phyloP scores from a whole-genome alignment of 2,797 vertebrate genomes.

The Rhinophrynus dorsalis region DNA sequence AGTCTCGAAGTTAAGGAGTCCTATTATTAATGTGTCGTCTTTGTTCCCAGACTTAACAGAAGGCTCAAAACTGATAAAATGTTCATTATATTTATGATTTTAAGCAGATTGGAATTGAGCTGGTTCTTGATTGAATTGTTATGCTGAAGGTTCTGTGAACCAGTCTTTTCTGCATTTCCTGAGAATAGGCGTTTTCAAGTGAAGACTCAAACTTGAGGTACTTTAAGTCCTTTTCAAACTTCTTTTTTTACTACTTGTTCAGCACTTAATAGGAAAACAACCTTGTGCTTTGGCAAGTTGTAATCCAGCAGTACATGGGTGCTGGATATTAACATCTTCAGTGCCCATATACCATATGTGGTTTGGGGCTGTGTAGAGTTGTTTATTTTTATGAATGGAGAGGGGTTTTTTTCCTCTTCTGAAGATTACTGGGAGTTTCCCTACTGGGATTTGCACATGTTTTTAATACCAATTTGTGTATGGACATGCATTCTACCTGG shows the following conservation, averaged over 20 bases:
- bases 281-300: constrained; percentile 13
- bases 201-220: background rate
- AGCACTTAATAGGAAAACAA: constrained; percentile 5
- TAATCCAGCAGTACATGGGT: background rate
- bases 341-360: constrained; percentile 1
- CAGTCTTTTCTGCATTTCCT: background rate
- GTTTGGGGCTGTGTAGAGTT: constrained; percentile 1
- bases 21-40: background rate
- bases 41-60: background rate
- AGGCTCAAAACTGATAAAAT: constrained; percentile 17
- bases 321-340: background rate
- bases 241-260: background rate
- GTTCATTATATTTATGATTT: constrained; percentile 21
- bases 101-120: background rate
- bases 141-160: constrained; percentile 1
- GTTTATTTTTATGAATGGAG: constrained; percentile 11
- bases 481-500: constrained; percentile 1
- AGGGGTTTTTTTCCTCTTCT: constrained; percentile 15
- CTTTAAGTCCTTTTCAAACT: background rate
- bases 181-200: constrained; percentile 1
- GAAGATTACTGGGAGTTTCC: constrained; percentile 7
- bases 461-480: constrained; percentile 18
- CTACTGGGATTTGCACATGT: constrained; percentile 26
- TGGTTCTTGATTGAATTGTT: background rate
- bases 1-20: background rate